Evolutionary conservation across 2,797 vertebrate species (phyloP), one percentile per base, ranked within the genome.

Genomic region (Myiothlypis coronata): DNA sequence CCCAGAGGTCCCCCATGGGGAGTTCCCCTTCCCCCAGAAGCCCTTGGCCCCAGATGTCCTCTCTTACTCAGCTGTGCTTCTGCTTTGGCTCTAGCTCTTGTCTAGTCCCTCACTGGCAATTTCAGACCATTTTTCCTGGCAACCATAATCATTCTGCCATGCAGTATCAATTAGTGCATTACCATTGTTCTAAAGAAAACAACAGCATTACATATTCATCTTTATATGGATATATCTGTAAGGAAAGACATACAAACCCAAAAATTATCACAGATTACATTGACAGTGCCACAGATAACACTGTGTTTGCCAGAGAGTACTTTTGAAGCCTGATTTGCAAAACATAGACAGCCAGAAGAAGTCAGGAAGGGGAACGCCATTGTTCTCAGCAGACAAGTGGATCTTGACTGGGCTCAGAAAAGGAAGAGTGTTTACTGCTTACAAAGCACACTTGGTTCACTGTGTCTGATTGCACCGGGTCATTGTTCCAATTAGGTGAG

Each of bases 401-500:
- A 61, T n/a, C n/a, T 88, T 49, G 27, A 61, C 10, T 1, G 10
- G 24, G 14, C 21, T 94, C 39, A 87, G 89, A 64, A 94, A 91
- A 65, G 1, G 26, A 34, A 43, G 94, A 92, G 64, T 81, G 60
- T 85, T 94, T 88, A 87, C 77, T 92, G 65, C 90, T 82, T 91
- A 71, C n/a, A 88, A 72, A 93, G 79, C 72, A 93, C 50, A 57
- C 72, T 93, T 85, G 1, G 0, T 92, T 93, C 86, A 3, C 80
- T 90, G 57, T 86, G 86, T 94, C 93, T 19, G 8, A 83, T 76
- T 95, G 72, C 57, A 91, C 64, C 76, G 64, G 87, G 89, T 95
- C 95, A 91, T 75, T 17, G 0, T 87, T 88, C 30, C 30, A 86
- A 94, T 79, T 94, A 95, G 83, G 78, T 91, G 88, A 95, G 65